Percentiles rank a stretch among this genome's conserved stretches.
Evolutionary conservation across 2,797 vertebrate genomes (phyloP).

Genomic region (Antrozous pallidus): DNA sequence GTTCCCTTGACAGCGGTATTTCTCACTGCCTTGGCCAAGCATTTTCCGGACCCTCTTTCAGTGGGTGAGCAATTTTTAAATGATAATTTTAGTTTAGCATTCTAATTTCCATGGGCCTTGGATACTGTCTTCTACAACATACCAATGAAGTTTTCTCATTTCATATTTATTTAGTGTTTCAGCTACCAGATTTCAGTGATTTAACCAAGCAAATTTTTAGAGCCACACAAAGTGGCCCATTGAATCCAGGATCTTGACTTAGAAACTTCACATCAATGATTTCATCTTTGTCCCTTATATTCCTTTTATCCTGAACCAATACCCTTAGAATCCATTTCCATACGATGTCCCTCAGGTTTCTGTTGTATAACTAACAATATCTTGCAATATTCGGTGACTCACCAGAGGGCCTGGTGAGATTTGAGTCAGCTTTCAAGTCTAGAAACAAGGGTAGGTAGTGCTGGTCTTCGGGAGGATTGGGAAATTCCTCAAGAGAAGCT

Average conservation of each 20-base stretch:
- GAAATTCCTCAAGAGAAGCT: not conserved
- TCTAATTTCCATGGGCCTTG: not conserved
- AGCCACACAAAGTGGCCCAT: not conserved
- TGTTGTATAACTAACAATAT: not conserved
- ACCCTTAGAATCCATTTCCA: not conserved
- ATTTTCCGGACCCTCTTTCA: not conserved
- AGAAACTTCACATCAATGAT: not conserved
- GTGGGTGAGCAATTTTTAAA: not conserved
- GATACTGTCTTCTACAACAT: not conserved
- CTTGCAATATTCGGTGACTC: not conserved
- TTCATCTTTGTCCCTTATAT: not conserved
- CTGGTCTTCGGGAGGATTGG: not conserved
- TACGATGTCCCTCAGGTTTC: not conserved
- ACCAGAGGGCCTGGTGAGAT: not conserved
- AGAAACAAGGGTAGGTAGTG: not conserved
- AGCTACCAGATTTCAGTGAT: not conserved
- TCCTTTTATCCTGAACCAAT: not conserved
- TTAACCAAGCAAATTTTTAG: not conserved
- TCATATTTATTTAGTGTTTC: not conserved
- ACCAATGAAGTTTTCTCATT: not conserved
- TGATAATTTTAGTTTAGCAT: not conserved
- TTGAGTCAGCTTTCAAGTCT: not conserved
- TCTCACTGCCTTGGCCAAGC: not conserved
- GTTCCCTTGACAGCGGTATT: not conserved
- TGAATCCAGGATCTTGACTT: not conserved